phyloP scores from a whole-genome alignment of 1,140 invertebrate genomes.

The Cydia fagiglandana region DNA sequence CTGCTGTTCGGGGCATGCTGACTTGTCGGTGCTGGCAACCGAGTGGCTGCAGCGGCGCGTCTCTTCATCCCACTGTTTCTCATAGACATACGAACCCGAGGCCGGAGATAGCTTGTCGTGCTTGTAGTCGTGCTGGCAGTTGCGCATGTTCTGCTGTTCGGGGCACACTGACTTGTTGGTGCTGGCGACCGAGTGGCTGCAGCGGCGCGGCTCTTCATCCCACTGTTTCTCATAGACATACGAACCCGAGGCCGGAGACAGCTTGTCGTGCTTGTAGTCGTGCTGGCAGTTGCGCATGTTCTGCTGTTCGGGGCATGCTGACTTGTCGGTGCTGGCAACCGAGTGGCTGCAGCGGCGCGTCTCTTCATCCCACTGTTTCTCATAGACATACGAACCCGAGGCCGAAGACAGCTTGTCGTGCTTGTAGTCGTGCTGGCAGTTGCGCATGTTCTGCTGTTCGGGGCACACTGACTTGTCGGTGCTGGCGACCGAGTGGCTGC shows the following conservation, averaged over 20 bases:
- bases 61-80: constrained; percentile 53
- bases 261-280: constrained; percentile 78
- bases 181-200: constrained; percentile 73
- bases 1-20: constrained; percentile 83
- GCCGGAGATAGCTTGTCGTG: constrained; percentile 73
- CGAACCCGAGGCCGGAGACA: constrained; percentile 71
- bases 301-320: constrained; percentile 83
- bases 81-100: constrained; percentile 55
- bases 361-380: constrained; percentile 53
- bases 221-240: constrained; percentile 37
- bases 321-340: constrained; percentile 79
- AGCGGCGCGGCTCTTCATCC: constrained; percentile 68
- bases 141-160: constrained; percentile 84
- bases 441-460: constrained; percentile 84
- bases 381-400: constrained; percentile 55
- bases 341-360: constrained; percentile 73
- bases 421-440: constrained; percentile 83
- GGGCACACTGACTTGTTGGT: constrained; percentile 81
- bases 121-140: constrained; percentile 83
- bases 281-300: constrained; percentile 85
- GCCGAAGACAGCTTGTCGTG: constrained; percentile 73
- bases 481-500: constrained; percentile 73
- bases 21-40: constrained; percentile 79
- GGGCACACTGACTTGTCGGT: constrained; percentile 81
- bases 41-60: constrained; percentile 73